These are phyloP conservation scores for Crioceris asparagi DNA, from an alignment of 2,888 invertebrate genomes.

Conservation along the genomic window DNA sequence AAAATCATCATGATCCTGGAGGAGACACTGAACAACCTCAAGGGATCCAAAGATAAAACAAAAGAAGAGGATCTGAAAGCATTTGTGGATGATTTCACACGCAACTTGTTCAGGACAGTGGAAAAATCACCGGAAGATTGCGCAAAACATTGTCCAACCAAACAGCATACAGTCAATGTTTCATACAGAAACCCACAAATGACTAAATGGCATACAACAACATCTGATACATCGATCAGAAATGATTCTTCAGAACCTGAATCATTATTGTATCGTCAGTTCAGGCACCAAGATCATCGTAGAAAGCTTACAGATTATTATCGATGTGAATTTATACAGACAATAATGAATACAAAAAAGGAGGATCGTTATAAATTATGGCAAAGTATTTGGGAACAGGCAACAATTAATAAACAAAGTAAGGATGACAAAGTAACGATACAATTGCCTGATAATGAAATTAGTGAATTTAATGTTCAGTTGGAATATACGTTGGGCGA, in stretches of 20 bases:
- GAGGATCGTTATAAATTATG: constrained; percentile 29
- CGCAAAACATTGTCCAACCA: not conserved
- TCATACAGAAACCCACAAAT: constrained; percentile 29
- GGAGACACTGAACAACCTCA: constrained; percentile 22
- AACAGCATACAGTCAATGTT: constrained; percentile 17
- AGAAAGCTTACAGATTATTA: constrained; percentile 26
- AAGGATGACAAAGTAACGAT: constrained; percentile 33
- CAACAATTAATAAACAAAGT: constrained; percentile 29
- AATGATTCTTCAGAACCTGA: too few species aligned
- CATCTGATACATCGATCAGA: too few species aligned
- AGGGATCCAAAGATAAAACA: constrained; percentile 16
- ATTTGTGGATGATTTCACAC: constrained; percentile 9
- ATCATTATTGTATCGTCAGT: too few species aligned
- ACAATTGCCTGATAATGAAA: constrained; percentile 28
- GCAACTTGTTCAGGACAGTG: constrained; percentile 11
- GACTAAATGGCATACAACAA: constrained; percentile 26
- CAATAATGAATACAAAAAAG: constrained; percentile 29
- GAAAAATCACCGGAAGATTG: constrained; percentile 7
- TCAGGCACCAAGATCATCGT: too few species aligned
- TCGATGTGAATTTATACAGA: constrained; percentile 30
- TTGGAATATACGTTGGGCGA: constrained; percentile 31
- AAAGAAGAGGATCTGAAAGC: constrained; percentile 11
- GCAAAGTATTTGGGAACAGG: constrained; percentile 33
- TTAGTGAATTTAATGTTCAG: constrained; percentile 22
- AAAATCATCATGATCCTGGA: constrained; percentile 29